phyloP scores from a whole-genome alignment of 2,797 vertebrate genomes.

The Aythya fuligula region DNA sequence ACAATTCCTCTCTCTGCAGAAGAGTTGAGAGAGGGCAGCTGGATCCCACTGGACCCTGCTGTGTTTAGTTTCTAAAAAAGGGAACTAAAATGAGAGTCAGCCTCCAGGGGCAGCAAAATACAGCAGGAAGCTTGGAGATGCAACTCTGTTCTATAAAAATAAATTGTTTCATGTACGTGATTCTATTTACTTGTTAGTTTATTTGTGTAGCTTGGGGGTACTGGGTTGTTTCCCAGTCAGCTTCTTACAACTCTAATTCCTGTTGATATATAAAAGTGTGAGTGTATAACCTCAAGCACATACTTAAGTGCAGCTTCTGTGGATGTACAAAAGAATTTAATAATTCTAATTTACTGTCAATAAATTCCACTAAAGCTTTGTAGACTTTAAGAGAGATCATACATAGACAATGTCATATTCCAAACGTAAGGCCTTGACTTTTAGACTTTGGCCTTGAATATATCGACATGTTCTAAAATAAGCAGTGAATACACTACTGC shows the following conservation, averaged over 20 bases:
- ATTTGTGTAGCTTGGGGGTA: conserved; percentile 36
- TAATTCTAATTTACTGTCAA: not conserved
- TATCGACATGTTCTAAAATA: not conserved
- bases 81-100: conserved; percentile 35
- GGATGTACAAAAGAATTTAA: not conserved
- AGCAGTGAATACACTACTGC: not conserved
- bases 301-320: not conserved
- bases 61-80: conserved; percentile 66
- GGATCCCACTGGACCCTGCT: conserved; percentile 72
- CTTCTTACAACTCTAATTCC: conserved; percentile 32
- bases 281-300: not conserved
- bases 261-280: conserved; percentile 5
- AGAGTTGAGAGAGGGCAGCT: conserved; percentile 66
- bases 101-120: conserved; percentile 68
- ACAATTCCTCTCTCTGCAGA: not conserved
- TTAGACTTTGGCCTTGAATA: not conserved
- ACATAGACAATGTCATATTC: not conserved
- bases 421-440: not conserved
- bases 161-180: conserved; percentile 10
- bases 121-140: conserved; percentile 59
- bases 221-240: not conserved
- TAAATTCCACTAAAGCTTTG: not conserved
- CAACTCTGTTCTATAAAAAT: conserved; percentile 28
- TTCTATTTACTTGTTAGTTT: conserved; percentile 54
- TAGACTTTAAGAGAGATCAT: not conserved